Base-by-base conservation (phyloP, 2,797 vertebrate genomes). In the Sebastes hubbsi region DNA sequence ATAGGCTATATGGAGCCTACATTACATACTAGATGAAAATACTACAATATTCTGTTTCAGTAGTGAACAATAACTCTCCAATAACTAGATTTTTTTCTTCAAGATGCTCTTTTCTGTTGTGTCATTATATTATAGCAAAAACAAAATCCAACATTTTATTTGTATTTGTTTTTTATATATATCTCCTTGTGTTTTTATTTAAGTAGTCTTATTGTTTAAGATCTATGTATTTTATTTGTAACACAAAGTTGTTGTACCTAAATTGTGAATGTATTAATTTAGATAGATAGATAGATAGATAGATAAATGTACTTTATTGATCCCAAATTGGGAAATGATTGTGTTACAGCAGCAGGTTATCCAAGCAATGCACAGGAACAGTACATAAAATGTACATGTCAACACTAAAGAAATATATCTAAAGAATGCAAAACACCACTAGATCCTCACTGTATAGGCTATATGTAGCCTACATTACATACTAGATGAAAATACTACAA, bases 401-500 rank as follows among this genome's bases (percentile, higher is more conserved):
- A 36, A 36, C 34, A 36, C 34, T 36, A 36, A 36, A 36, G 34
- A 36, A 36, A 36, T 36, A 36, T 36, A 36, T 36, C 34, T 11
- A 36, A 12, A 34, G 32, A 34, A 34, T 34, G 32, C 32, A 34
- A 34, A 34, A 34, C 32, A 34, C 32, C 32, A 34, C 32, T 38
- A 5, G 36, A 38, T 2, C 36, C 36, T 38, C 36, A 13, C 36
- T 38, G 36, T 38, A 38, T 10, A 34, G 12, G 18, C 12, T 62
- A 1, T 11, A 9, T 55, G 3, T 7, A 32, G 5, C 3, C 2
- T 5, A 11, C 8, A n/a, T 16, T 6, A 27, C 1, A 25, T 4
- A 29, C n/a, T 69, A 3, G 6, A 34, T 34, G 32, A 34, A 34
- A 34, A 34, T 34, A 34, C 10, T 13, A 11, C 12, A 38, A 38